A percentile compares a stretch with the other conserved stretches of the same genome.
Conservation (phyloP, 1,140 invertebrate genomes). For the Drosophila simulans region DNA sequence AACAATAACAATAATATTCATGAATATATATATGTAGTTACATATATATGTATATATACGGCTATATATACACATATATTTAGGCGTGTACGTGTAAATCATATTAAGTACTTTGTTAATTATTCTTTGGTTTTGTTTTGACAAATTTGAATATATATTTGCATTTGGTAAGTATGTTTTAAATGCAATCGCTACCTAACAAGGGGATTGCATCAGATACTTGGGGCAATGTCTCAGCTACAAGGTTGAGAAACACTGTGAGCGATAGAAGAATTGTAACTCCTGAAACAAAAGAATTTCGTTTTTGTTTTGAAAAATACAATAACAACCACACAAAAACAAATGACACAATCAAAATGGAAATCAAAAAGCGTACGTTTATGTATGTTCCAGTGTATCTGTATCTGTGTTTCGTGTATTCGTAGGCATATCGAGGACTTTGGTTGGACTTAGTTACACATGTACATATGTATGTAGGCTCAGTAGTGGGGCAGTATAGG, state of each 20-base stretch:
- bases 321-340: slow-evolving; percentile 74
- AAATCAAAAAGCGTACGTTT: slow-evolving; percentile 75
- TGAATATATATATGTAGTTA: slow-evolving; percentile 79
- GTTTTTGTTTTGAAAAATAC: slow-evolving; percentile 78
- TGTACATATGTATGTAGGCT: slow-evolving; percentile 25
- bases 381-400: slow-evolving; percentile 60
- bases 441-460: slow-evolving; percentile 9
- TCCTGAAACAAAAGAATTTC: slow-evolving; percentile 93
- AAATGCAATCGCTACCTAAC: slow-evolving; percentile 91
- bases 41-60: slow-evolving; percentile 51
- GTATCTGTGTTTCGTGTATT: slow-evolving; percentile 33
- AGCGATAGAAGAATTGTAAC: slow-evolving; percentile 99
- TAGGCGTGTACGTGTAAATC: slow-evolving; percentile 80
- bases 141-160: slow-evolving; percentile 84
- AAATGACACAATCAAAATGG: slow-evolving; percentile 72
- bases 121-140: slow-evolving; percentile 70
- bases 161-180: slow-evolving; percentile 80
- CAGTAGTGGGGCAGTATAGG: slow-evolving; percentile 33
- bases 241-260: slow-evolving; percentile 99
- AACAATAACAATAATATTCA: slow-evolving; percentile 83
- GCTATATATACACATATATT: slow-evolving; percentile 76
- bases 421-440: slow-evolving; percentile 54
- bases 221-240: slow-evolving; percentile 97
- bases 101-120: slow-evolving; percentile 82
- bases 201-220: slow-evolving; percentile 97